Base-by-base conservation (phyloP, 2,113 vertebrate genomes). In the Gavialis gangeticus region DNA sequence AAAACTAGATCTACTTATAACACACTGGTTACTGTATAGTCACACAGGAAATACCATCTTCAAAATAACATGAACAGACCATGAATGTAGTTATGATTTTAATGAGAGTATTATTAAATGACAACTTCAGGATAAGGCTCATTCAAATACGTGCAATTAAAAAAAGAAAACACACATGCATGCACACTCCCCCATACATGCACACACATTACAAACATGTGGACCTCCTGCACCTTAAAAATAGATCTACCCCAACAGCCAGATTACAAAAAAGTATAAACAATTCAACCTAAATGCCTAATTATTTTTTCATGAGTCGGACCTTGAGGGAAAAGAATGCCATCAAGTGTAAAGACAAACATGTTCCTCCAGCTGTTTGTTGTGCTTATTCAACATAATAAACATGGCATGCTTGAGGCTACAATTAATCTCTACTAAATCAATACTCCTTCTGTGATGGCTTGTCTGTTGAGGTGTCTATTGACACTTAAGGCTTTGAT, bases 281-380 rank as follows among this genome's bases (percentile, higher is more conserved):
- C 66, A 96, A 90, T 92, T 97, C 96, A 91, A 94, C 88, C 97
- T 87, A 87, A 92, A 96, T 93, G 92, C 93, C 88, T 96, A 96
- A 97, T 96, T 95, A 96, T 93, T 96, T 95, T 96, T 97, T 92
- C 93, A 84, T 16, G 71, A 97, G 92, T 90, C 87, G 93, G 92
- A 92, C 95, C 95, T 78, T 4, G n/a, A 97, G 96, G 97, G 96
- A 87, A 84, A 60, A 94, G 87, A 94, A 91, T 6, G 83, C 94
- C 96, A 93, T 93, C 91, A 94, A 96, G 93, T 96, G 93, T 95
- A 90, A 94, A 97, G 95, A 91, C 94, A 96, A 97, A 97, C 80
- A 93, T 95, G 92, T 91, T 97, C 94, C 91, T 96, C 94, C 95
- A 97, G 97, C 97, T 98, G 97, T 91, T 97, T 98, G 96, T 91